A percentile compares a stretch with the other conserved stretches of the same genome.
Conservation (phyloP, 2,888 invertebrate species). For the Zaprionus lineosus region DNA sequence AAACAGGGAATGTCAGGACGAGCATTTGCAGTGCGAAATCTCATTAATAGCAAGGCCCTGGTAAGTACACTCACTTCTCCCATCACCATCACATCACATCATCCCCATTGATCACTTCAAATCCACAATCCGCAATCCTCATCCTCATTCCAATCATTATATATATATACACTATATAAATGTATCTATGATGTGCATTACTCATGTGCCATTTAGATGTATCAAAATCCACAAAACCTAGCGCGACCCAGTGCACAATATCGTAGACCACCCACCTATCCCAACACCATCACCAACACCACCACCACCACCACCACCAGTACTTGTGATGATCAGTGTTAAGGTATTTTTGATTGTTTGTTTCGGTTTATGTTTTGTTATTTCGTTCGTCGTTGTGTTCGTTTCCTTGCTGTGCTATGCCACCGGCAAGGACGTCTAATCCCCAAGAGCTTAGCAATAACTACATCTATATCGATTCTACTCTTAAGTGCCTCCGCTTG, state of each 20-base stretch:
- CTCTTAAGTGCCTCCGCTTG: constrained; percentile 20
- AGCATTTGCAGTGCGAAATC: constrained; percentile 88
- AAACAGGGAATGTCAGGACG: constrained; percentile 86
- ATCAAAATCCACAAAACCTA: constrained; percentile 80
- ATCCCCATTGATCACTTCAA: too few species aligned
- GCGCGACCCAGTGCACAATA: constrained; percentile 81
- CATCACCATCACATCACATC: not conserved
- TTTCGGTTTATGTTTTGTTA: constrained; percentile 23
- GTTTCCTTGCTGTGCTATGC: constrained; percentile 27
- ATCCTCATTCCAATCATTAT: not conserved
- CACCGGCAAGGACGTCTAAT: constrained; percentile 42
- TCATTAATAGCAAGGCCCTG: constrained; percentile 89
- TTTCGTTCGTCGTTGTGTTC: constrained; percentile 20
- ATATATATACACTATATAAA: not conserved
- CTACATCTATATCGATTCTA: constrained; percentile 15
- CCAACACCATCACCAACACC: constrained; percentile 34
- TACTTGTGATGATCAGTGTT: constrained; percentile 70
- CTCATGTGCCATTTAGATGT: constrained; percentile 59
- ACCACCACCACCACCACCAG: constrained; percentile 29
- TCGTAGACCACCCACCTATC: constrained; percentile 75
- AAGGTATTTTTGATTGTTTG: constrained; percentile 75
- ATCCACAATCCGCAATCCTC: not conserved
- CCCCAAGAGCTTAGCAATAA: constrained; percentile 43
- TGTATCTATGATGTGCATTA: constrained; percentile 8
- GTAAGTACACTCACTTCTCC: constrained; percentile 83